These are phyloP conservation scores for Peromyscus maniculatus DNA, from an alignment of 2,113 vertebrate genomes.

Conservation along the genomic window DNA sequence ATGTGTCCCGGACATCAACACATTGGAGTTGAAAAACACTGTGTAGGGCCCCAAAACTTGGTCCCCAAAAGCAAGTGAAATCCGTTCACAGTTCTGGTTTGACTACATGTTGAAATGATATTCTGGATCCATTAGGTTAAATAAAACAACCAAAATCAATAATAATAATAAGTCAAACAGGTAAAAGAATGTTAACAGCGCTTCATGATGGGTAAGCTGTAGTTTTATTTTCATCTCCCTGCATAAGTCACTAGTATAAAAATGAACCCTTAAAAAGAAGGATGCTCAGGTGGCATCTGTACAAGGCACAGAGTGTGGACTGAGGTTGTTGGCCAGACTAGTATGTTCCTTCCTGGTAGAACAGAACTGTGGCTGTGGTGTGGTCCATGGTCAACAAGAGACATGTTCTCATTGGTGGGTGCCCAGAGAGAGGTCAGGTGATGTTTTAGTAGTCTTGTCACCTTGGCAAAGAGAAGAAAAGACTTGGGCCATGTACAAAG, in stretches of 20 bases:
- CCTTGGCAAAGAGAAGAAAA: background rate
- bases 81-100: background rate
- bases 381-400: background rate
- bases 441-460: background rate
- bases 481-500: background rate
- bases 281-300: background rate
- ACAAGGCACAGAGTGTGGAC: background rate
- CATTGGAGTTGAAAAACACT: background rate
- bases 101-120: background rate
- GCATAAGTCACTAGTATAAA: background rate
- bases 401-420: background rate
- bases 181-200: background rate
- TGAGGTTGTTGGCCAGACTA: background rate
- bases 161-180: background rate
- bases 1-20: too few species aligned
- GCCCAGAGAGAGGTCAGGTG: background rate
- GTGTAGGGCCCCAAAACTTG: background rate
- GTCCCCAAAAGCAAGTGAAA: background rate
- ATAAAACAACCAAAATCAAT: background rate
- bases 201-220: background rate
- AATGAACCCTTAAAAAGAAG: background rate
- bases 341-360: background rate
- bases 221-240: conserved; percentile 29
- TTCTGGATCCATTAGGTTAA: background rate
- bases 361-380: background rate